Percentiles rank a stretch among this genome's conserved stretches.
phyloP scores from a whole-genome alignment of 1,140 invertebrate species.

The Andricus grossulariae region DNA sequence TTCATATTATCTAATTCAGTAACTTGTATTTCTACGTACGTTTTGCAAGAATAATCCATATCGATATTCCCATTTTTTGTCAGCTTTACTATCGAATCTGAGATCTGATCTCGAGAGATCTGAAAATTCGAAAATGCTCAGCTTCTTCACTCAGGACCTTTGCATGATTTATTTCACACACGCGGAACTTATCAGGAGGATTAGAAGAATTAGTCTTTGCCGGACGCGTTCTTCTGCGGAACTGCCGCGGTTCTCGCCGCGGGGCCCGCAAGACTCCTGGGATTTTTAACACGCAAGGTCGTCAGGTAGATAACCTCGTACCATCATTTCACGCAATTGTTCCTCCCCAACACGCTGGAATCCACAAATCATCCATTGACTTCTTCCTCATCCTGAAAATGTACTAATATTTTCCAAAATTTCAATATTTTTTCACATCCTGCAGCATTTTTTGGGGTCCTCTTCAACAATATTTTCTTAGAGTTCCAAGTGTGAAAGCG shows the following conservation, averaged over 20 bases:
- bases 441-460: too few relatives aligned
- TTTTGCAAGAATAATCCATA: conserved; percentile 44
- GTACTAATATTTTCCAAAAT: not conserved
- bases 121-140: not conserved
- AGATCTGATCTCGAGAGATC: conserved; percentile 1
- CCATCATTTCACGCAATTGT: conserved; percentile 48
- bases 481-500: too few relatives aligned
- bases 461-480: too few relatives aligned
- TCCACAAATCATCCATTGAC: conserved; percentile 23
- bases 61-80: conserved; percentile 45
- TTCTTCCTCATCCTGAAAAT: conserved; percentile 13
- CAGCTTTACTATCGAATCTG: not conserved
- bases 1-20: not conserved
- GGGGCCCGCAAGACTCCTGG: conserved; percentile 48
- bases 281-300: conserved; percentile 65
- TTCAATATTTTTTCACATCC: too few relatives aligned
- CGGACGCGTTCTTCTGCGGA: conserved; percentile 59
- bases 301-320: conserved; percentile 65
- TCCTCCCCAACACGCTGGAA: conserved; percentile 10
- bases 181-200: conserved; percentile 16
- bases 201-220: conserved; percentile 59
- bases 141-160: not conserved
- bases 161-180: not conserved
- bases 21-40: conserved; percentile 41
- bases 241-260: conserved; percentile 58